Conservation (phyloP, 1,140 invertebrate genomes). For the Samia ricini region DNA sequence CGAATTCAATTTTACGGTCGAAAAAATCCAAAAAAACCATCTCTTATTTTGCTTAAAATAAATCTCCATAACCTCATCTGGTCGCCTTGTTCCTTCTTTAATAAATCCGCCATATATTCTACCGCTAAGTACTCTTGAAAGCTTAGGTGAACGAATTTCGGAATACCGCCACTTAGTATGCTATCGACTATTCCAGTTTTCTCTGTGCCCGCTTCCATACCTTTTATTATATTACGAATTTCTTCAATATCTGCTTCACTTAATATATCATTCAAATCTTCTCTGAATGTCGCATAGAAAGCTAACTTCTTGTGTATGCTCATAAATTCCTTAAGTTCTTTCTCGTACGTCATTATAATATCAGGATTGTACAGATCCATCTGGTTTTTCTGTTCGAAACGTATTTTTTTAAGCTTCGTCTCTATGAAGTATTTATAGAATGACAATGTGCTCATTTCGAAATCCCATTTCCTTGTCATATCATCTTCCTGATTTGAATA, state of each 20-base stretch:
- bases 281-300: not conserved
- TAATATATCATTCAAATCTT: not conserved
- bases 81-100: not conserved
- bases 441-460: not conserved
- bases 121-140: slow-evolving; percentile 30
- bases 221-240: not conserved
- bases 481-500: not conserved
- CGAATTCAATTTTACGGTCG: not conserved
- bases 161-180: not conserved
- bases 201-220: not conserved
- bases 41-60: not conserved
- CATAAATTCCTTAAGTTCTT: not conserved
- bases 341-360: not conserved
- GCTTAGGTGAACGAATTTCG: slow-evolving; percentile 5
- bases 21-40: not conserved
- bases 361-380: not conserved
- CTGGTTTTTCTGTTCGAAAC: slow-evolving; percentile 6
- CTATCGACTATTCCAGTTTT: slow-evolving; percentile 8
- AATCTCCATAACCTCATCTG: not conserved
- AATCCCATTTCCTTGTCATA: not conserved
- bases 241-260: not conserved
- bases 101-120: slow-evolving; percentile 8
- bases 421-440: slow-evolving; percentile 6
- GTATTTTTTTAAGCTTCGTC: slow-evolving; percentile 1
- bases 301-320: slow-evolving; percentile 8